Evolutionary conservation across 2,113 vertebrate species (phyloP), one percentile per base, ranked within the genome.

Genomic region (Ciconia maguari): DNA sequence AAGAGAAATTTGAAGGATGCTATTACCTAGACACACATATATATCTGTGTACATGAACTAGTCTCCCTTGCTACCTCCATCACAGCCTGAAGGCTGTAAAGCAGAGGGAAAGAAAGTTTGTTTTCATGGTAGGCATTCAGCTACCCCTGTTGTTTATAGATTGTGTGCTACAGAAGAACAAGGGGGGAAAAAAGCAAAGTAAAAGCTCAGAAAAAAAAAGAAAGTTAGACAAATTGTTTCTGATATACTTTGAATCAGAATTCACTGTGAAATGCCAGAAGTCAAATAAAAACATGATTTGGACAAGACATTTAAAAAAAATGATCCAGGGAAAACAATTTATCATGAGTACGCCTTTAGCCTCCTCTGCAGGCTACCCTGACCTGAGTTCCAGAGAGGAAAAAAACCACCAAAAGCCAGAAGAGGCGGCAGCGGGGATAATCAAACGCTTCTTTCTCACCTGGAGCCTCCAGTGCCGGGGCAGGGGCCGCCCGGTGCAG

Each of bases 311-410:
- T 8, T 54, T 69, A 10, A 9, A 21, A 24, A 22, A 57, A 62
- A 4, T 0, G 5, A 74, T 4, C 16, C 5, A 15, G 12, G 2
- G 4, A 20, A 52, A 70, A 25, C 3, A 27, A 30, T 4, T 12
- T 19, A 14, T 12, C 3, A 1, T 1, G 8, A 41, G 13, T 0
- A 5, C 12, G 21, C 14, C 8, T 27, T 41, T 30, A 55, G 13
- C 2, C 2, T 13, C 5, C 49, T 25, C 17, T 2, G 18, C 16
- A 29, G 24, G 3, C 26, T 18, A 10, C 7, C 24, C 19, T 15
- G 41, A 32, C 21, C 36, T 2, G 5, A 2, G 16, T 2, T 8
- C 22, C 16, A 6, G 5, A 13, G 6, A 29, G 32, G 21, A 41
- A 34, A 24, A 3, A 16, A 14, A 2, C 6, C 8, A 7, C 26